Percentiles rank a stretch among this genome's conserved stretches.
phyloP scores from a whole-genome alignment of 1,140 invertebrate genomes.

The Hermetia illucens region DNA sequence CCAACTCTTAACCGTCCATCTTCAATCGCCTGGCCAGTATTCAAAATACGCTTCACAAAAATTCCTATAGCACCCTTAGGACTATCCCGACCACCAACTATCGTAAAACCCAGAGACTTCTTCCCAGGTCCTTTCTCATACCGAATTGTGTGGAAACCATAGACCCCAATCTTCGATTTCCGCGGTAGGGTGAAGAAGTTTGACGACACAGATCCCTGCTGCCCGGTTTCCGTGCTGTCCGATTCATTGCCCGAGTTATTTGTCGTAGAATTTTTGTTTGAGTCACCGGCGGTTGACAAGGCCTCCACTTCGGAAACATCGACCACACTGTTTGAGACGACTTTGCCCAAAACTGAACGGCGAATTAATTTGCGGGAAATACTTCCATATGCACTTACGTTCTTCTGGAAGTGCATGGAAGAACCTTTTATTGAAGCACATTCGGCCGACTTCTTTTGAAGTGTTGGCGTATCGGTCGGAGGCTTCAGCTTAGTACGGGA shows the following conservation, averaged over 20 bases:
- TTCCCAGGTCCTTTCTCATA: slow-evolving; percentile 73
- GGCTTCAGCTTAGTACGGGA: slow-evolving; percentile 19
- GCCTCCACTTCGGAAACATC: slow-evolving; percentile 14
- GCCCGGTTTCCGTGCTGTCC: slow-evolving; percentile 19
- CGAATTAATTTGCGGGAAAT: slow-evolving; percentile 41
- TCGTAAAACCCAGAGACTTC: slow-evolving; percentile 79
- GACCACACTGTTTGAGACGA: slow-evolving; percentile 26
- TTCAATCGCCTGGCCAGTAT: slow-evolving; percentile 73
- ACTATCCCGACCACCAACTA: slow-evolving; percentile 81
- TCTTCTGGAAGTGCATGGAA: slow-evolving; percentile 42
- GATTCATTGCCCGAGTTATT: slow-evolving; percentile 31
- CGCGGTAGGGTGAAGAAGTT: slow-evolving; percentile 57
- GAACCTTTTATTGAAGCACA: slow-evolving; percentile 12
- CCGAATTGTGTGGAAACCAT: slow-evolving; percentile 55
- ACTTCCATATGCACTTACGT: slow-evolving; percentile 39
- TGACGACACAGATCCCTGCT: slow-evolving; percentile 36
- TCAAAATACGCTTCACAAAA: slow-evolving; percentile 81
- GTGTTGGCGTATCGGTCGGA: slow-evolving; percentile 20
- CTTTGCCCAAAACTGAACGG: slow-evolving; percentile 37
- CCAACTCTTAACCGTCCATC: slow-evolving; percentile 71
- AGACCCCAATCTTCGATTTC: slow-evolving; percentile 42
- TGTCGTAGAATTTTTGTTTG: slow-evolving; percentile 18
- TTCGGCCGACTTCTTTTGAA: slow-evolving; percentile 13
- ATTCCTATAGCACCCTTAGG: slow-evolving; percentile 78
- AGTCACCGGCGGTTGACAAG: slow-evolving; percentile 6